Evolutionary conservation across 2,797 vertebrate species (phyloP).

Genomic region (Dermochelys coriacea): DNA sequence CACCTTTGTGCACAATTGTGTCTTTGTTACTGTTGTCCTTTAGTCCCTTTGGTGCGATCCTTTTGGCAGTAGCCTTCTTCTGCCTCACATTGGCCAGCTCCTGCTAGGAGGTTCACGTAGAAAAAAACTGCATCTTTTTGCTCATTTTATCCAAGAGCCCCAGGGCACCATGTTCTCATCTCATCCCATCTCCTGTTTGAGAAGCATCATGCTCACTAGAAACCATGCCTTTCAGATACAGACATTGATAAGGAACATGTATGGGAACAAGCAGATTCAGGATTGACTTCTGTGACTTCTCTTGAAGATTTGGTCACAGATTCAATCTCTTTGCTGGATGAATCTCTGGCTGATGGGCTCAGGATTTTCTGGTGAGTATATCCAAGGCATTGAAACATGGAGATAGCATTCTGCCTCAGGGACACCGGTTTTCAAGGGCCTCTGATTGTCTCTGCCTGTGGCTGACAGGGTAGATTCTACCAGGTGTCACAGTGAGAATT

Average conservation of each 20-base stretch:
- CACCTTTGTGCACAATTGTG: background rate
- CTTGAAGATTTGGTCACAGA: background rate
- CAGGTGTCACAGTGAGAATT: background rate
- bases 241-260: background rate
- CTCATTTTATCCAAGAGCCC: background rate
- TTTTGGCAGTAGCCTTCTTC: background rate
- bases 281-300: background rate
- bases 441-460: background rate
- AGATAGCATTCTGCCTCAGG: background rate
- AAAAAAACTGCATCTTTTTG: background rate
- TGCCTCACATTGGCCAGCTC: background rate
- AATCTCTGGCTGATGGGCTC: background rate
- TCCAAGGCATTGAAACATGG: background rate
- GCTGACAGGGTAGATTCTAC: background rate
- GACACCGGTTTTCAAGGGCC: background rate
- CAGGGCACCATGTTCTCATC: background rate
- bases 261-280: background rate
- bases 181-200: background rate
- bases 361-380: background rate
- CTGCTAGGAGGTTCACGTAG: background rate
- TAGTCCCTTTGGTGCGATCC: background rate
- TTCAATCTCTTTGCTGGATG: background rate
- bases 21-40: background rate
- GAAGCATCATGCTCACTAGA: accelerated
- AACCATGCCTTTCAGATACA: background rate